Base-by-base conservation (phyloP, 1,140 invertebrate genomes). In the Euura saliciscinereae region DNA sequence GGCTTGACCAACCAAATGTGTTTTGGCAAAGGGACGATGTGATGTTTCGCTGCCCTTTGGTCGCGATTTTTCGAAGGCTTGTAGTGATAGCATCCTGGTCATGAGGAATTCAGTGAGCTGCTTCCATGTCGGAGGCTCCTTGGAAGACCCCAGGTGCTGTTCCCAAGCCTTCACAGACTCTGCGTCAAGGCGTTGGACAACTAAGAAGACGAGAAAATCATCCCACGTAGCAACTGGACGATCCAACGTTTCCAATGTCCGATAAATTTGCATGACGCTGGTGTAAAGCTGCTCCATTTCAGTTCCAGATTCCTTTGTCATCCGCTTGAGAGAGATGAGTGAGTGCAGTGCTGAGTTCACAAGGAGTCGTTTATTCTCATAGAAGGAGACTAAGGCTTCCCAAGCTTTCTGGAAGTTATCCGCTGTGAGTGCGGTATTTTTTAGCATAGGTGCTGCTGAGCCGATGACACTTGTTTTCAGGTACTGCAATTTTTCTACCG, bases 401-500 rank as follows among this genome's bases (percentile, higher is more conserved):
- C 75, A 78, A 0, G 73, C 66, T 42, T 72, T 71, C 46, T 75
- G 65, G 8, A 78, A 78, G 5, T 76, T 76, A 4, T 76, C 75
- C 0, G 66, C 68, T 0, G 75, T 76, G 0, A 78, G n/a, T 2
- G 72, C 11, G 0, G 77, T 78, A 42, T 75, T 76, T 71, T 76
- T 76, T 1, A 78, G 66, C 4, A 75, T n/a, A 44, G 68, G 51
- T 51, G 71, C 45, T 2, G 75, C 77, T 0, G 72, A 64, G 2
- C 73, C 75, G 3, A 5, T 44, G 1, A 77, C 8, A n/a, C 71
- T 68, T 10, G 66, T 68, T 65, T 78, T 78, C 1, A 78, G 44
- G 45, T 77, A 76, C 5, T 78, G 77, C 28, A 78, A 43, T 71
- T 78, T 77, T 45, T 75, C 70, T 2, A 78, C 74, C 0, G 67